These are phyloP conservation scores for Drosophila subpulchrella DNA, from an alignment of 1,140 invertebrate species.

Conservation along the genomic window DNA sequence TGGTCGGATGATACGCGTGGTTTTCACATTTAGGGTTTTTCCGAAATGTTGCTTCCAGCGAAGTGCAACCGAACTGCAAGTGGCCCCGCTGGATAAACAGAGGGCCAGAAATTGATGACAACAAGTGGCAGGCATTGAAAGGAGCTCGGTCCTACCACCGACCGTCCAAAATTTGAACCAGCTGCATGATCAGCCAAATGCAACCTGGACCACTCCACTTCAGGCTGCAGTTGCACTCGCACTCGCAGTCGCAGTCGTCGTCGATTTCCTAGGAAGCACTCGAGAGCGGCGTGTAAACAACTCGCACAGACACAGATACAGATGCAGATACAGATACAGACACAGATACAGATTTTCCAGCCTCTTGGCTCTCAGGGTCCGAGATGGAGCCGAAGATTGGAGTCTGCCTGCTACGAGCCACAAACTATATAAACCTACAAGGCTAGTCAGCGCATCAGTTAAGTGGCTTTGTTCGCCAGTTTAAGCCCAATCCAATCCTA, in stretches of 20 bases:
- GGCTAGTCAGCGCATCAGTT: constrained; percentile 70
- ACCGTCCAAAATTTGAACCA: constrained; percentile 46
- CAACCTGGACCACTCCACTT: constrained; percentile 53
- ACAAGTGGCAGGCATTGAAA: constrained; percentile 80
- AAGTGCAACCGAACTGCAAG: constrained; percentile 69
- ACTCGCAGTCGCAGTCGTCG: constrained; percentile 43
- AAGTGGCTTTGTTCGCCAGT: constrained; percentile 75
- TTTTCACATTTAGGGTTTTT: constrained; percentile 41
- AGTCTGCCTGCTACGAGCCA: constrained; percentile 4
- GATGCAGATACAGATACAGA: background rate
- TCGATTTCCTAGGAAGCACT: constrained; percentile 82
- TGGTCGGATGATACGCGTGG: constrained; percentile 26
- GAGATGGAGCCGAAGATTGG: constrained; percentile 7
- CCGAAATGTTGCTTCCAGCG: constrained; percentile 56
- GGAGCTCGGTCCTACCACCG: constrained; percentile 30
- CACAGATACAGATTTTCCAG: constrained; percentile 46
- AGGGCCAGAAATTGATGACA: constrained; percentile 71
- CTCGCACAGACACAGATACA: constrained; percentile 27
- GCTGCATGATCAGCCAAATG: constrained; percentile 79
- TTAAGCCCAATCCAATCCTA: constrained; percentile 12
- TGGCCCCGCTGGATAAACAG: constrained; percentile 55
- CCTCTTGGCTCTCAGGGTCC: constrained; percentile 14
- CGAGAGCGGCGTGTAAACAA: constrained; percentile 74
- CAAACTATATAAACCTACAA: constrained; percentile 52
- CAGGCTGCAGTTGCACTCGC: constrained; percentile 49